Conservation (phyloP, 2,797 vertebrate genomes). For the Darevskia nairensis region DNA sequence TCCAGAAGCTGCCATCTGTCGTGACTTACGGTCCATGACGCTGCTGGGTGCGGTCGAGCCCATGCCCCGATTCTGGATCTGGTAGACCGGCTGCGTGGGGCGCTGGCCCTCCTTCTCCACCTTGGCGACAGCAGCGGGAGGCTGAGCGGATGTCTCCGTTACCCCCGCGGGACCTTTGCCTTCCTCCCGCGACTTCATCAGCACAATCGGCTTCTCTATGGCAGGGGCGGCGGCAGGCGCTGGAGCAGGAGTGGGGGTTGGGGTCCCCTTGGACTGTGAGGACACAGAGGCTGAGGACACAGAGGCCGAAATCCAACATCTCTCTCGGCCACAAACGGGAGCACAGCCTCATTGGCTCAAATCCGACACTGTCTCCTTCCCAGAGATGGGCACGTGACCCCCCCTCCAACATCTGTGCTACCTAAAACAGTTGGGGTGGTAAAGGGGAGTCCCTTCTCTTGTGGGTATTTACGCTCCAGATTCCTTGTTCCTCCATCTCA, state of each 20-base stretch:
- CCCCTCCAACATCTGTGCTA: background rate
- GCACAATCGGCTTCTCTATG: slow-evolving; percentile 91
- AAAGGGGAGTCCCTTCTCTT: background rate
- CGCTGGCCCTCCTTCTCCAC: slow-evolving; percentile 91
- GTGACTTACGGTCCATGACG: slow-evolving; percentile 88
- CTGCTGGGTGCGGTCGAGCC: slow-evolving; percentile 82
- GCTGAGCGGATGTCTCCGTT: slow-evolving; percentile 78
- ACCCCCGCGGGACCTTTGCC: slow-evolving; percentile 76
- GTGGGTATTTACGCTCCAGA: background rate
- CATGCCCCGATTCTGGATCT: slow-evolving; percentile 95
- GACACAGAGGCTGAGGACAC: background rate
- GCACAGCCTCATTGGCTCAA: background rate
- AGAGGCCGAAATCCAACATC: background rate
- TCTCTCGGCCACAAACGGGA: background rate
- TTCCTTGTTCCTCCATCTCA: background rate
- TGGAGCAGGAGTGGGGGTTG: slow-evolving; percentile 71
- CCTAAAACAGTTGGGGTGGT: background rate
- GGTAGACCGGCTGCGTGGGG: slow-evolving; percentile 93
- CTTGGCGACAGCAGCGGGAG: slow-evolving; percentile 80
- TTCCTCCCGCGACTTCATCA: slow-evolving; percentile 92
- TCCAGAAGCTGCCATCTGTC: background rate
- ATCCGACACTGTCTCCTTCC: background rate
- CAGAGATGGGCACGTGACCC: too few species aligned
- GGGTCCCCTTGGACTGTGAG: slow-evolving; percentile 83
- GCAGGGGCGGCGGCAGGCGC: slow-evolving; percentile 73